Evolutionary conservation across 2,888 invertebrate species (phyloP), one percentile per base, ranked within the genome.

Genomic region (Elmis aenea): DNA sequence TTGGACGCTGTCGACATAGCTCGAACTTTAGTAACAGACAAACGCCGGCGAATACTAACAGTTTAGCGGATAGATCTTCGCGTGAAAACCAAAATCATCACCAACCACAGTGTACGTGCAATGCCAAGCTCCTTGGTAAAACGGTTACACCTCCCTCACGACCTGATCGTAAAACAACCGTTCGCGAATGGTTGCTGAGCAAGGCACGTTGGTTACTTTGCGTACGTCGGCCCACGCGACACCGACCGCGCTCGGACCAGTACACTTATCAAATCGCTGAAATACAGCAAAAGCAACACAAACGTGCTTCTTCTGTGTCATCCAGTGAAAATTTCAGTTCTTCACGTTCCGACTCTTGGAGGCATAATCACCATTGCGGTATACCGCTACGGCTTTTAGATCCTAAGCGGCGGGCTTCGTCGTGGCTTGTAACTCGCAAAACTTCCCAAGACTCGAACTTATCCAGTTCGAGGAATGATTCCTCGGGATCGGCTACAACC

Each of bases 371-470:
- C 25, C 79, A 81, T 62, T 86, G 88, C 51, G 80, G 85, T 28
- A 85, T 90, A 33, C 86, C 89, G 1, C 64, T 85, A 45, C 71
- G 83, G 34, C 67, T 85, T 46, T 68, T 85, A 23, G 85, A 85
- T 50, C 83, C 85, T 1, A 81, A 87, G 57, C 74, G 90, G 33
- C 75, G 90, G 48, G 85, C 89, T 27, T 85, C 89, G 0, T 88
- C 89, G 1, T 91, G 91, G 91, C 71, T 90, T 42, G 85, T 91
- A 13, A 88, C 90, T n/a, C 74, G 91, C 32, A 92, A 92, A 69
- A 88, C 91, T 0, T 90, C 89, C 6, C 91, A 92, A 65, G 92
- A 93, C 63, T 92, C 92, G 3, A 92, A 89, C 67, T 70, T 92
- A 48, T 90, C 89, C 26, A 89, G 86, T 54, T 91, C 91, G 12